Conservation (phyloP, 2,113 vertebrate genomes). For the Podarcis muralis region DNA sequence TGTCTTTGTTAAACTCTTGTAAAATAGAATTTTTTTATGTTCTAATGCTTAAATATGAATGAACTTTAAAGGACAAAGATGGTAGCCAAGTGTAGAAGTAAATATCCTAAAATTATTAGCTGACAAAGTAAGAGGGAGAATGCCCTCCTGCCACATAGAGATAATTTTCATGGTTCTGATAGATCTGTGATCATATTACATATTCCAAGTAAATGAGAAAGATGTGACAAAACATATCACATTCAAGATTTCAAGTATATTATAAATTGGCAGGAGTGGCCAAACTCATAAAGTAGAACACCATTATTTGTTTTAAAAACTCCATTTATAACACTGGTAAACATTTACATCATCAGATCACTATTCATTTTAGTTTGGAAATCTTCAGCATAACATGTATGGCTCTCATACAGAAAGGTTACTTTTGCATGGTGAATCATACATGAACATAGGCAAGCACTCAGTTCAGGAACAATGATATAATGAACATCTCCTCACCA, state of each 20-base stretch:
- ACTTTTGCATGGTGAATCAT: neutral
- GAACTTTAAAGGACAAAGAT: neutral
- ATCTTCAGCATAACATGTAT: neutral
- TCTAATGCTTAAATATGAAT: neutral
- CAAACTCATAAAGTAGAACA: neutral
- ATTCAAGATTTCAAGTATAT: neutral
- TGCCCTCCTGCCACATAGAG: no score
- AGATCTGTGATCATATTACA: neutral
- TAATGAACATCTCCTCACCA: neutral
- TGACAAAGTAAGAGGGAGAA: neutral
- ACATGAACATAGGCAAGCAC: neutral
- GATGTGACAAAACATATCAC: neutral
- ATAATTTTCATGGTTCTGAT: neutral
- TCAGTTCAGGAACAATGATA: neutral
- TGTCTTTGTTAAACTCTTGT: neutral
- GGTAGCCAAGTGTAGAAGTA: neutral
- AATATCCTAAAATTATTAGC: neutral
- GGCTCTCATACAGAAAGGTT: neutral
- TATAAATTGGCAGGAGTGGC: neutral
- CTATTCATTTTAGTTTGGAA: neutral
- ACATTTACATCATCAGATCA: neutral
- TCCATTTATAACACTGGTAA: neutral
- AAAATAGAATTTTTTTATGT: neutral
- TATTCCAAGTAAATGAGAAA: neutral
- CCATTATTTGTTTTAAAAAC: neutral